A percentile compares a stretch with the other conserved stretches of the same genome.
Conservation (phyloP, 2,888 invertebrate species). For the Adineta ricciae region DNA sequence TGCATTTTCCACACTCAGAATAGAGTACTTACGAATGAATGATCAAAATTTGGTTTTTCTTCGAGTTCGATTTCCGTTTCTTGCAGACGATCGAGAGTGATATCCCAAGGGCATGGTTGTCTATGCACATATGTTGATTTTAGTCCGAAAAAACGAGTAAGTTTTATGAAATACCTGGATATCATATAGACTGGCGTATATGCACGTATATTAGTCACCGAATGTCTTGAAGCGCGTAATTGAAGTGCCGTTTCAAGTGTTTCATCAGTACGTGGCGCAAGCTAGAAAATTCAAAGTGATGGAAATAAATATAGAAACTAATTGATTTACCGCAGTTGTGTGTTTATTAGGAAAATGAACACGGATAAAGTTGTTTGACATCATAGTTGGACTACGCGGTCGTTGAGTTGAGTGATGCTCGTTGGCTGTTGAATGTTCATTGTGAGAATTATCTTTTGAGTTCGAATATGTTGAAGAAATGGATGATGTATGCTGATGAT, state of each 20-base stretch:
- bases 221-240: neutral
- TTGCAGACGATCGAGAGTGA: neutral
- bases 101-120: conserved; percentile 3
- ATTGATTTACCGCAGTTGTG: neutral
- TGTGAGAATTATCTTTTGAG: neutral
- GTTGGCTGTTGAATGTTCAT: neutral
- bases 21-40: neutral
- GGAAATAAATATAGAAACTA: neutral
- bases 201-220: neutral
- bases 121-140: neutral
- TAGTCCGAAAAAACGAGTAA: too few species aligned
- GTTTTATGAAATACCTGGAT: neutral
- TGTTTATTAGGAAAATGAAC: conserved; percentile 22
- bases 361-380: neutral
- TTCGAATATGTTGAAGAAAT: neutral
- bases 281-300: neutral
- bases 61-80: conserved; percentile 2
- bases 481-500: neutral
- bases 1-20: too few species aligned
- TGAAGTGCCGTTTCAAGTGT: neutral
- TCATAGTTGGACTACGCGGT: conserved; percentile 11
- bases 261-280: conserved; percentile 1
- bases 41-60: conserved; percentile 1
- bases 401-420: neutral
- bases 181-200: conserved; percentile 10